phyloP scores from a whole-genome alignment of 1,140 invertebrate genomes.

The Amyelois transitella region DNA sequence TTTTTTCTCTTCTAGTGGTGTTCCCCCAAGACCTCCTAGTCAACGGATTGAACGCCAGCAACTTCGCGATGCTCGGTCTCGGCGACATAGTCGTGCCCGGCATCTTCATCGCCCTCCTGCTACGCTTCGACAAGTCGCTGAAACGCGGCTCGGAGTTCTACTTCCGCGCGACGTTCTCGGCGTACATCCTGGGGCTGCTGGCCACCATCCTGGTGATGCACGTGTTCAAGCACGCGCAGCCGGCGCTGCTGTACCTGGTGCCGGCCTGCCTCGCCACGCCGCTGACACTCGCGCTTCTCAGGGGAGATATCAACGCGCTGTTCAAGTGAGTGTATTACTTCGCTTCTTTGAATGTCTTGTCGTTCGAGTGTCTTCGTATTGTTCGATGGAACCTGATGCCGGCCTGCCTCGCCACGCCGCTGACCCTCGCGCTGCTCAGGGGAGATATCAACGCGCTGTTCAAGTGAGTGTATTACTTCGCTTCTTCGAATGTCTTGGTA shows the following conservation, averaged over 20 bases:
- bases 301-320: slow-evolving; percentile 92
- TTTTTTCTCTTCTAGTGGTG: slow-evolving; percentile 81
- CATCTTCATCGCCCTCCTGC: slow-evolving; percentile 97
- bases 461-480: slow-evolving; percentile 89
- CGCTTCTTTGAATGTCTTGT: no score
- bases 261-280: slow-evolving; percentile 96
- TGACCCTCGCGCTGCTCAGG: slow-evolving; percentile 89
- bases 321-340: slow-evolving; percentile 93
- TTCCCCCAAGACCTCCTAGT: slow-evolving; percentile 98
- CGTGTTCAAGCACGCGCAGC: slow-evolving; percentile 98
- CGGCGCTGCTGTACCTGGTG: slow-evolving; percentile 97
- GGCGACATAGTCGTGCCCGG: slow-evolving; percentile 99
- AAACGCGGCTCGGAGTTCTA: slow-evolving; percentile 92
- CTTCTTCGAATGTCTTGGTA: no score
- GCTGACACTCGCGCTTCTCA: slow-evolving; percentile 87
- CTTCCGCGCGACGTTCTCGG: slow-evolving; percentile 94
- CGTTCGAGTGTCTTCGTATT: no score
- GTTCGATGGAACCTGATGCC: slow-evolving; percentile 99
- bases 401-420: slow-evolving; percentile 92
- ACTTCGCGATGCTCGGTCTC: slow-evolving; percentile 99
- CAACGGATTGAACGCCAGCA: slow-evolving; percentile 92
- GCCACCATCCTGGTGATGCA: slow-evolving; percentile 99
- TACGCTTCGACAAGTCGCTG: slow-evolving; percentile 96
- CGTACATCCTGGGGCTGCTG: slow-evolving; percentile 95
- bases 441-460: slow-evolving; percentile 95